Evolutionary conservation across 23 tunicate genomes (phyloP).

Genomic region (Styela plicata): DNA sequence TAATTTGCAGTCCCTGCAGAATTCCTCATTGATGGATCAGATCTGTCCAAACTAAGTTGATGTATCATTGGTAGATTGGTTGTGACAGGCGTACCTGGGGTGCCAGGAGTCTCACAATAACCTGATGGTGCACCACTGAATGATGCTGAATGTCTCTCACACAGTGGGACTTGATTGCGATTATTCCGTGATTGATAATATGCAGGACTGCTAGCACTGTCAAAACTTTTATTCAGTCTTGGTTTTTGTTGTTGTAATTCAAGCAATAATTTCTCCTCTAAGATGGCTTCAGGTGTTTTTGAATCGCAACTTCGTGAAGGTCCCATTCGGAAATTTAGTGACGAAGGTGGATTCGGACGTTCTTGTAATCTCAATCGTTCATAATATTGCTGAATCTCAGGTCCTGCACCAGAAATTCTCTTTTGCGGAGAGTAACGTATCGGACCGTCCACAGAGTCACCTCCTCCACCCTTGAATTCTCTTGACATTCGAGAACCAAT

Average conservation of each 20-base stretch:
- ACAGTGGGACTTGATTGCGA: slow-evolving; percentile 14
- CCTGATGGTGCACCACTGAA: neutral
- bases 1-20: neutral
- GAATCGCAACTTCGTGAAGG: neutral
- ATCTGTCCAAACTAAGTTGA: neutral
- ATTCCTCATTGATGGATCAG: neutral
- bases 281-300: slow-evolving; percentile 55
- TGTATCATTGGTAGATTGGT: neutral
- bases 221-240: neutral
- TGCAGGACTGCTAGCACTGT: neutral
- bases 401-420: neutral
- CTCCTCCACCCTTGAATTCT: neutral
- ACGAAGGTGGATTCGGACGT: slow-evolving; percentile 15
- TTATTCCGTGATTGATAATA: neutral
- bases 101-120: neutral
- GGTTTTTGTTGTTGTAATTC: slow-evolving; percentile 61
- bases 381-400: slow-evolving; percentile 20
- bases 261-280: slow-evolving; percentile 55
- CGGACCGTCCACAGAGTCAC: neutral
- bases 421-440: neutral
- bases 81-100: neutral
- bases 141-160: slow-evolving; percentile 12
- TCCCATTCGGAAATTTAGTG: slow-evolving; percentile 4
- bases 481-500: neutral
- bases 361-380: slow-evolving; percentile 13